A percentile compares a stretch with the other conserved stretches of the same genome.
phyloP scores from a whole-genome alignment of 2,113 vertebrate species.

The Clupea harengus region DNA sequence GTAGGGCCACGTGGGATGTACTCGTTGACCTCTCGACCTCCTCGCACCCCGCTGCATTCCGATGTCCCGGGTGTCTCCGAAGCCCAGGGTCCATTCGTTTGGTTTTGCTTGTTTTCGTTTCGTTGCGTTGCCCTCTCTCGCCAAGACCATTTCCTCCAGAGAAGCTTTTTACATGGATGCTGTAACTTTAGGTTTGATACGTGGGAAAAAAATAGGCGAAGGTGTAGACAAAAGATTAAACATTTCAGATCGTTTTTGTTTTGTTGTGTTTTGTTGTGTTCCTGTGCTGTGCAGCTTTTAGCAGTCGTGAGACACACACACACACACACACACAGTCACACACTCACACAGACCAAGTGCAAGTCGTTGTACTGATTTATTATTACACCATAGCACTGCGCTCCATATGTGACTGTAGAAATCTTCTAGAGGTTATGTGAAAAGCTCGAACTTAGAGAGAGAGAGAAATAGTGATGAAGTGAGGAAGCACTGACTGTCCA shows the following conservation, averaged over 20 bases:
- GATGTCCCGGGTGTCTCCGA: background rate
- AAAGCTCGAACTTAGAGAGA: background rate
- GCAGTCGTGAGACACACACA: background rate
- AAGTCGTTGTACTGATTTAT: background rate
- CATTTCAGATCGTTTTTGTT: background rate
- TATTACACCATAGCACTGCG: slow-evolving; percentile 5
- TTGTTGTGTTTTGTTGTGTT: slow-evolving; percentile 3
- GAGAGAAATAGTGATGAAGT: background rate
- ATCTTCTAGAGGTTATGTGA: background rate
- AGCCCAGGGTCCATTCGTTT: background rate
- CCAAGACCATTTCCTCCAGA: background rate
- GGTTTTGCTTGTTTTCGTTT: background rate
- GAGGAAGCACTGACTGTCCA: slow-evolving; percentile 5
- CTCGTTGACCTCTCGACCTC: background rate
- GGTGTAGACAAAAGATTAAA: background rate
- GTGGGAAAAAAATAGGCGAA: background rate
- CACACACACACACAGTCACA: background rate
- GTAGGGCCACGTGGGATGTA: slow-evolving; percentile 70
- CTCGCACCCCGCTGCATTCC: background rate
- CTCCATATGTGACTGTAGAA: background rate
- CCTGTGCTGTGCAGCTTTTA: slow-evolving; percentile 1
- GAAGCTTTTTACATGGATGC: background rate
- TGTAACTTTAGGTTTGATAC: background rate
- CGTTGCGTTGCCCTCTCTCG: background rate
- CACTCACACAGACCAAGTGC: slow-evolving; percentile 9